Base-by-base conservation (phyloP, 2,888 invertebrate species). In the Caenorhabditis afra region DNA sequence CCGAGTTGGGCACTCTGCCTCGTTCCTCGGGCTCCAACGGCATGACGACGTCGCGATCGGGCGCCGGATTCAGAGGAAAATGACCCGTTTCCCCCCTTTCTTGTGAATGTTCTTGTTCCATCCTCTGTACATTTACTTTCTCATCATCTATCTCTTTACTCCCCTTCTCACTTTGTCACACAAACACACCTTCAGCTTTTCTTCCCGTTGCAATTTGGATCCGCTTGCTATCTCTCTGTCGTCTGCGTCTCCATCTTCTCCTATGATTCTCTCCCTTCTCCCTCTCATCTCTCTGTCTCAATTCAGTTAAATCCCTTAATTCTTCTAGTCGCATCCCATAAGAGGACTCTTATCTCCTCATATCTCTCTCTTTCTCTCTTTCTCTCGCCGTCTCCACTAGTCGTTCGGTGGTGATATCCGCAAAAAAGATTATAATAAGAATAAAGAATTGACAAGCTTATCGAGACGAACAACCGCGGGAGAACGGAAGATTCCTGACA, bases 161-260 rank as follows among this genome's bases (percentile, higher is more conserved):
- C 53, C 58, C 47, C 29, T 35, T 45, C 64, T 57, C 47, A 29
- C 52, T 49, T 53, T 71, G 64, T 71, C 65, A 57, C 66, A 65
- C 49, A 41, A 59, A 57, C 66, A 65, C 49, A 41, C 39, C 29
- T 29, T 29, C 29, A 37, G 45, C 52, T 79, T 64, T 76, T 71
- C 70, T 65, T 67, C 74, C 74, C 64, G 62, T 59, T 73, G 65
- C 64, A 73, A 65, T 73, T 29, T 73, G 50, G 57, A 64, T 44
- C 49, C 55, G 14, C 61, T 52, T 50, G 22, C 23, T n/a, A n/a
- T 68, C 39, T 29, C 4, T 29, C 29, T 29, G 29, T 29, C 59
- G 59, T 52, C 29, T 37, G 18, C 45, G 1, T 23, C 16, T 44
- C 37, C 44, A 39, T 37, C 35, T 23, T 37, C 41, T 74, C 66